Evolutionary conservation across 2,113 vertebrate species (phyloP), one percentile per base, ranked within the genome.

Genomic region (Tychaedon coryphoeus): DNA sequence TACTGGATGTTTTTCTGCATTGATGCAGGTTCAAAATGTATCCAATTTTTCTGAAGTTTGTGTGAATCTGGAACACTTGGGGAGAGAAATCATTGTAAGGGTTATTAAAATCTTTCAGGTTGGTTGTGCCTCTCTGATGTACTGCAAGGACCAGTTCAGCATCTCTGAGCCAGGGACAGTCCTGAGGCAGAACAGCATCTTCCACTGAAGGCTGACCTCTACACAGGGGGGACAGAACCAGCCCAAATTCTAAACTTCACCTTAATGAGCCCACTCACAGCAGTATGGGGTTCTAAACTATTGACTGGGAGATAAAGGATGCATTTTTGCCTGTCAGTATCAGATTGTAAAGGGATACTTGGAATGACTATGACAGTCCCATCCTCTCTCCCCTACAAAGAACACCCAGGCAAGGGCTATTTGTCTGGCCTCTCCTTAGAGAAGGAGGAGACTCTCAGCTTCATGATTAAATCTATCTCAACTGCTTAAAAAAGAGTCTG

Each of bases 391-490:
- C 33, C 12, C 15, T 73, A 17, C 18, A 65, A 48, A 67, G 15
- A 78, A 48, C 33, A 65, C 22, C 19, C 42, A 72, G n/a, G 29
- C 0, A 1, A 76, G 16, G 38, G 24, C 17, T 61, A 14, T 70
- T 94, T 33, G 2, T 38, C 47, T 54, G 56, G 62, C 22, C 24
- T 83, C 25, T 73, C 62, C 45, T 66, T 74, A 76, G 54, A 78
- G 51, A 61, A 88, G 29, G n/a, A 85, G 25, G 17, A 78, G 10
- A 48, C 20, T 77, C 86, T 86, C 38, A 70, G 38, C 42, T 54
- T 76, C 26, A 2, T 62, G 65, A 95, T 93, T 95, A 77, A 74
- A 91, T 92, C 83, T 91, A 86, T 64, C 72, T 72, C 80, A 88
- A 84, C 51, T 74, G n/a, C 65, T 76, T 71, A 7, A 87, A 91